Percentiles rank a stretch among this genome's conserved stretches.
phyloP scores from a whole-genome alignment of 2,113 vertebrate species.

The Lepus europaeus region DNA sequence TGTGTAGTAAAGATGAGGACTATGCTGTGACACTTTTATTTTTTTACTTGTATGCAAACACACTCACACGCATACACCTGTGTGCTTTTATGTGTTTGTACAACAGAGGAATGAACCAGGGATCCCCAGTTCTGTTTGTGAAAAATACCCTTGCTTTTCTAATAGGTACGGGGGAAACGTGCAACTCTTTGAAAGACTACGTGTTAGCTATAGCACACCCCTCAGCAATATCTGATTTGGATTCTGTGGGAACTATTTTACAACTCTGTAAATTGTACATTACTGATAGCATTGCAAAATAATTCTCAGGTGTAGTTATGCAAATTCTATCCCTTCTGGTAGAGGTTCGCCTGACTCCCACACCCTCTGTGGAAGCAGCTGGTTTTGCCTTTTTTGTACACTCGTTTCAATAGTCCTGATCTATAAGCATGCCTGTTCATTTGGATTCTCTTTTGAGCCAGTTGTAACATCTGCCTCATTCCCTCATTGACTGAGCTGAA shows the following conservation, averaged over 20 bases:
- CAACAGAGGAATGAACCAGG: neutral
- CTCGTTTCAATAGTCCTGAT: neutral
- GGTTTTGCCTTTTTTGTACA: neutral
- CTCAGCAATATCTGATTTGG: neutral
- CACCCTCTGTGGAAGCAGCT: neutral
- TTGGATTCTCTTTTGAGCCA: neutral
- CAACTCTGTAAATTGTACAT: neutral
- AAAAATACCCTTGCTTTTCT: constrained; percentile 10
- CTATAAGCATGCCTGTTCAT: neutral
- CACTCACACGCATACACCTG: neutral
- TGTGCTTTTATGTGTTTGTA: neutral
- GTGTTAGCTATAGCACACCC: no score
- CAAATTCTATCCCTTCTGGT: neutral
- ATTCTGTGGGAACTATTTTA: neutral
- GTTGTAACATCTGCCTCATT: neutral
- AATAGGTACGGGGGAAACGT: neutral
- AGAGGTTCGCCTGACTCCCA: neutral
- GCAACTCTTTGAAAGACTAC: neutral
- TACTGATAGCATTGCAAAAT: neutral
- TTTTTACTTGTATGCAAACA: neutral
- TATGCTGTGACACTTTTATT: neutral
- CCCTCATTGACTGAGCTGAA: neutral
- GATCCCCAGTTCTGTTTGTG: neutral
- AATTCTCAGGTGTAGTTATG: neutral
- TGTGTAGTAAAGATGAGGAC: neutral